Evolutionary conservation across 2,888 invertebrate species (phyloP).

Genomic region (Ormyrus rosae): DNA sequence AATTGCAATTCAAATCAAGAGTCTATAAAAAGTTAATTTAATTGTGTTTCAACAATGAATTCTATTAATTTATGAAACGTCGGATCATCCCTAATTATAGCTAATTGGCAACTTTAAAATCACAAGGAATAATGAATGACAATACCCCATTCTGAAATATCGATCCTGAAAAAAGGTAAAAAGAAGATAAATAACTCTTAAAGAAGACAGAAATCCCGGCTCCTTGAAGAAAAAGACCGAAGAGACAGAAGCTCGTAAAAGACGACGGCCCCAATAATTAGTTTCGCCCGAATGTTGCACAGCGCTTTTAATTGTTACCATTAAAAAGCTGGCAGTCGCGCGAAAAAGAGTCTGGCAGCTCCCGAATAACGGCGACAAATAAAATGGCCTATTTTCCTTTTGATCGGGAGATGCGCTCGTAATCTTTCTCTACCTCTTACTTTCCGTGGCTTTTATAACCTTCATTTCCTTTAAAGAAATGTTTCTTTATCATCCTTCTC

Average conservation of each 20-base stretch:
- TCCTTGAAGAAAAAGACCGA: not conserved
- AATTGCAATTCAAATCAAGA: too few species aligned
- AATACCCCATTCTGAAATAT: constrained; percentile 22
- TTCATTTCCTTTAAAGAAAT: constrained; percentile 21
- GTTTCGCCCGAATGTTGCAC: constrained; percentile 61
- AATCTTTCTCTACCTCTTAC: constrained; percentile 21
- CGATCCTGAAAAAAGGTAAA: not conserved
- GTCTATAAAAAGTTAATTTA: not conserved
- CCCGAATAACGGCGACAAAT: constrained; percentile 49
- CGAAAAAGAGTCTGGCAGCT: constrained; percentile 43
- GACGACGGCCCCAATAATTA: constrained; percentile 67
- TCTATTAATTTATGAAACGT: not conserved
- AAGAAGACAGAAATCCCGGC: constrained; percentile 32
- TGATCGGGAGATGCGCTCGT: constrained; percentile 47
- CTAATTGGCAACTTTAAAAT: constrained; percentile 49
- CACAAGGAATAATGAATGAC: constrained; percentile 31
- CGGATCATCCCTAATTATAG: constrained; percentile 42
- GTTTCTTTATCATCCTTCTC: constrained; percentile 23
- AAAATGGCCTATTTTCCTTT: constrained; percentile 34
- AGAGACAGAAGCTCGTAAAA: constrained; percentile 63
- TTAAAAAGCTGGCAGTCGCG: constrained; percentile 62
- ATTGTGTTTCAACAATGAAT: constrained; percentile 31
- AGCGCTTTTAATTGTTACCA: constrained; percentile 70
- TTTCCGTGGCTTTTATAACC: constrained; percentile 38
- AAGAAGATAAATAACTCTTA: constrained; percentile 34